phyloP scores from a whole-genome alignment of 2,797 vertebrate genomes.

The Tapirus indicus region DNA sequence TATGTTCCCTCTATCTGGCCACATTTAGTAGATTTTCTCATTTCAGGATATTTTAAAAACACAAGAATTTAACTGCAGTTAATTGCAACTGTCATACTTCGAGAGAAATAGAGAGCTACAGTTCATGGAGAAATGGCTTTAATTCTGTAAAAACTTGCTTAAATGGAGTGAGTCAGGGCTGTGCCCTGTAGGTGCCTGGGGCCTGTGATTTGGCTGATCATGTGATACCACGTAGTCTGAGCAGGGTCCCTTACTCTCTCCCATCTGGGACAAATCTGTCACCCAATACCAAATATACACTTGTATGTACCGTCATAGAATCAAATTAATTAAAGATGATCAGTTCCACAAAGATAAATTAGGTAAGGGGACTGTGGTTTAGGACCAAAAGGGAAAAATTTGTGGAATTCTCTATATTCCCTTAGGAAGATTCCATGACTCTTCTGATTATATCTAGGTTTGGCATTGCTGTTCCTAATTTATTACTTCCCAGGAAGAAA shows the following conservation, averaged over 20 bases:
- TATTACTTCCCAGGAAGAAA: conserved; percentile 56
- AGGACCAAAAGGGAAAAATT: conserved; percentile 50
- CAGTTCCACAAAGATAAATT: background rate
- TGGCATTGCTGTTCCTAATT: conserved; percentile 52
- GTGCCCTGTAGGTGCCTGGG: background rate
- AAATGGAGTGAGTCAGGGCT: background rate
- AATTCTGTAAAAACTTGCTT: background rate
- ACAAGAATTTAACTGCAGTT: background rate
- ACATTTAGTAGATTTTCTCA: background rate
- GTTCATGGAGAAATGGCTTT: background rate
- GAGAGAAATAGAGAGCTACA: conserved; percentile 5
- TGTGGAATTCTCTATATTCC: conserved; percentile 57
- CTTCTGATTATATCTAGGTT: conserved; percentile 35
- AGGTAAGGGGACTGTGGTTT: conserved; percentile 34
- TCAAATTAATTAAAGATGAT: conserved; percentile 22
- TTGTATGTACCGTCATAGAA: background rate
- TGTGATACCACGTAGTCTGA: too few relatives aligned
- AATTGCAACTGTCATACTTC: background rate
- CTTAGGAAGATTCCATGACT: conserved; percentile 63
- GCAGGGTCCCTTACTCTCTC: background rate
- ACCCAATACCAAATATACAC: background rate
- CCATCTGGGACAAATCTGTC: conserved; percentile 13
- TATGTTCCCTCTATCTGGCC: background rate
- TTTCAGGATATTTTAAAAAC: background rate
- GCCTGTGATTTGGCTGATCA: background rate